Evolutionary conservation across 2,113 vertebrate species (phyloP).

Genomic region (Catagonus wagneri): DNA sequence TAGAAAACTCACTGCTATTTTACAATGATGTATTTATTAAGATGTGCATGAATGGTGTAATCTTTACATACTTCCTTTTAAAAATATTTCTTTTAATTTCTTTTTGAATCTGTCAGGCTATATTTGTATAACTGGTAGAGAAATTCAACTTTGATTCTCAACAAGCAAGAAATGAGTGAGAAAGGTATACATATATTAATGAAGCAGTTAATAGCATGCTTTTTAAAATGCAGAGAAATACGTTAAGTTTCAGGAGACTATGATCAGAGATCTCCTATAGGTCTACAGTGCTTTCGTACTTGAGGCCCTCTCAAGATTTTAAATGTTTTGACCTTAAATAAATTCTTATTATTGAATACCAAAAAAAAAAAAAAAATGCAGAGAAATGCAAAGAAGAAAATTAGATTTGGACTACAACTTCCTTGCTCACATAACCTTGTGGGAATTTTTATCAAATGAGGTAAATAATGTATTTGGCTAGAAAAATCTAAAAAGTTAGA

Average conservation of each 20-base stretch:
- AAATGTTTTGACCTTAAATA: too few species aligned
- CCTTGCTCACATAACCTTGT: neutral
- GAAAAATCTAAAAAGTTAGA: constrained; percentile 13
- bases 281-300: too few species aligned
- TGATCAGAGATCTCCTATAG: too few species aligned
- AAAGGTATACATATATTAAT: neutral
- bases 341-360: too few species aligned
- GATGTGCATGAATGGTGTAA: neutral
- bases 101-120: neutral
- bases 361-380: too few species aligned
- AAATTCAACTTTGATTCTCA: neutral
- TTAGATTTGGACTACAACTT: neutral
- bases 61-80: neutral
- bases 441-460: constrained; percentile 5
- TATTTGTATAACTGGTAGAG: neutral
- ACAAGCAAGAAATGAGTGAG: neutral
- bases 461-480: neutral
- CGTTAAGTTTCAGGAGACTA: too few species aligned
- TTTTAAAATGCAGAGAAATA: neutral
- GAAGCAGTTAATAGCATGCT: neutral
- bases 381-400: neutral
- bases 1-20: neutral
- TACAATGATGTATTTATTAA: neutral
- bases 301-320: too few species aligned
- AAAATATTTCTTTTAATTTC: neutral